Evolutionary conservation across 2,113 vertebrate genomes (phyloP).

Genomic region (Sciurus niger): DNA sequence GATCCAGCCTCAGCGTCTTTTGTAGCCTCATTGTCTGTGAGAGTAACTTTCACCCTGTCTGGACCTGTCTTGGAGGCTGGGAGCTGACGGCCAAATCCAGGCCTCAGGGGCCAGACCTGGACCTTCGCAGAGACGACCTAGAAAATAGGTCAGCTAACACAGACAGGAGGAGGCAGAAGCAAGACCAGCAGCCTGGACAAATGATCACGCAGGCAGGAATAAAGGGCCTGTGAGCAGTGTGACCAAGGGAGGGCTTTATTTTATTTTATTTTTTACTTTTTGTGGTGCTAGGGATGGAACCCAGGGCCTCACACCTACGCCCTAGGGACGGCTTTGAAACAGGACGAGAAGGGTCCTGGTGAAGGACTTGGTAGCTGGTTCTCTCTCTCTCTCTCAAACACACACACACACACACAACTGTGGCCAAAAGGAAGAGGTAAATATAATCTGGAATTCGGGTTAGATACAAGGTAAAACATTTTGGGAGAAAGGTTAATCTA

Average conservation of each 20-base stretch:
- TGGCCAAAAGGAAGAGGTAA: neutral
- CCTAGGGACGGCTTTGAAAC: neutral
- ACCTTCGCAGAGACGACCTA: constrained; percentile 7
- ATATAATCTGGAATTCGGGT: neutral
- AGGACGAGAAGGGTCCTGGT: neutral
- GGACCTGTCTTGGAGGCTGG: neutral
- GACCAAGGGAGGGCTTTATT: neutral
- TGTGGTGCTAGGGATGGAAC: neutral
- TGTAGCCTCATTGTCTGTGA: neutral
- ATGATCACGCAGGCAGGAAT: neutral
- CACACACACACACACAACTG: too few species aligned
- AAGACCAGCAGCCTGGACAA: neutral
- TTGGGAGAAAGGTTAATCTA: neutral
- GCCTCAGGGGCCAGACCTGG: neutral
- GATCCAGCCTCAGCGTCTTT: neutral
- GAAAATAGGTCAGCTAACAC: neutral
- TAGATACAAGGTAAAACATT: neutral
- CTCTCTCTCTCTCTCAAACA: too few species aligned
- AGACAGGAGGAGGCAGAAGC: neutral
- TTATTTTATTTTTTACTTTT: too few species aligned
- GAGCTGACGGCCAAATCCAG: neutral
- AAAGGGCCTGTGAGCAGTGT: neutral
- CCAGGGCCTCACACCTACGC: neutral
- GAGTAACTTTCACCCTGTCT: neutral
- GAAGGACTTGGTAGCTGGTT: too few species aligned